Conservation (phyloP, 2,797 vertebrate species). For the Lagodon rhomboides region DNA sequence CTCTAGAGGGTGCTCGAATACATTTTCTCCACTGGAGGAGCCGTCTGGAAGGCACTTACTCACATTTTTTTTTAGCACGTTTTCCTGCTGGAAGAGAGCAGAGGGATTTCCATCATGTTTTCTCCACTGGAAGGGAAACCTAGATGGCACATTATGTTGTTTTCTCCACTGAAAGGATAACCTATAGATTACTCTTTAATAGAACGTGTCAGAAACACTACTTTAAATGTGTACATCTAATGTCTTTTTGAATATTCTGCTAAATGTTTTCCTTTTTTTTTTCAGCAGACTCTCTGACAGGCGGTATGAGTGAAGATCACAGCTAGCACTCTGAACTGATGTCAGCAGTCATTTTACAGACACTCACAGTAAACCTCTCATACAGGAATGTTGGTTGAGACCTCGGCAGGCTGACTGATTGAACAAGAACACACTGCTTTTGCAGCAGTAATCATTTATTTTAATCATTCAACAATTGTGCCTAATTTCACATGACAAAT, state of each 20-base stretch:
- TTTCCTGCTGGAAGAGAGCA: no score
- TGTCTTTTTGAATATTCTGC: not conserved
- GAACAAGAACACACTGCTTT: not conserved
- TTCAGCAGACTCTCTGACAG: not conserved
- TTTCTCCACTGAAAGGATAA: no score
- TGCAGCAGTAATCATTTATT: not conserved
- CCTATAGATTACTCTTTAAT: no score
- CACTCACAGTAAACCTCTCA: not conserved
- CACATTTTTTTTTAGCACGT: no score
- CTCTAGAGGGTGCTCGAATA: no score
- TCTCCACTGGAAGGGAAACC: no score
- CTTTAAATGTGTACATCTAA: not conserved
- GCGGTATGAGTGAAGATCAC: conserved; percentile 3
- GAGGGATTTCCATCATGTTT: no score
- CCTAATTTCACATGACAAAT: not conserved
- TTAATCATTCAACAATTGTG: not conserved
- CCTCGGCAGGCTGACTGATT: no score
- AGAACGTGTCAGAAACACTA: not conserved
- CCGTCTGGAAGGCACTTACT: no score
- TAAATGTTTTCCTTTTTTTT: not conserved
- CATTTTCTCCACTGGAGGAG: no score
- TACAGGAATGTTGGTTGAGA: not conserved
- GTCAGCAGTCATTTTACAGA: not conserved
- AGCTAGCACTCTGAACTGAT: not conserved
- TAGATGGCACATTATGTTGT: no score